Evolutionary conservation across 2,113 vertebrate genomes (phyloP), one percentile per base, ranked within the genome.

Genomic region (Ceratotherium simum): DNA sequence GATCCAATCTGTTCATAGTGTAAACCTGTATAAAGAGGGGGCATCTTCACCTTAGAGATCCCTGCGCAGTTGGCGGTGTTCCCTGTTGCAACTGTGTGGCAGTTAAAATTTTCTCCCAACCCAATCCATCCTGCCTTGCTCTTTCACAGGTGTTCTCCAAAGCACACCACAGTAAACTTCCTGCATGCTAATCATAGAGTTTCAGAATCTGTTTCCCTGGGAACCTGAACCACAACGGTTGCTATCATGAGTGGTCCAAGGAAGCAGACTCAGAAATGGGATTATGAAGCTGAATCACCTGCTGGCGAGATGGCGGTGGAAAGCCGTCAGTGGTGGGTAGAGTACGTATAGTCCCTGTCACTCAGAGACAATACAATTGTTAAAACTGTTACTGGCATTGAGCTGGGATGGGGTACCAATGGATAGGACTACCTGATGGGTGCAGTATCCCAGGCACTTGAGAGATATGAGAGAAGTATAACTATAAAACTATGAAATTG

Each of bases 71-170:
- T 75, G 58, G 23, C 46, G 13, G 33, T 33, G 5, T 39, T n/a
- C 14, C 20, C 20, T 56, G 10, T 31, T 67, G 8, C 60, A 86
- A 46, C 14, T 76, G 3, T 48, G 48, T 84, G 31, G 42, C 20
- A 67, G 8, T 64, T 91, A 60, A 18, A 10, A 29, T 78, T 76
- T 70, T 54, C 84, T 85, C 23, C 1, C 46, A 56, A 33, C 13
- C 39, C 76, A 48, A 69, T 73, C 21, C 8, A 78, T 51, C 14
- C 8, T 58, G 85, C 5, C 56, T 97, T 81, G 21, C 4, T 92
- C 12, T 42, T 29, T 90, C 91, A 90, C 62, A 96, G 73, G n/a
- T 97, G 62, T 83, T 90, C 39, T 91, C 60, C 78, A 72, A 97
- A 76, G 11, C 64, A 91, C 8, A 64, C 13, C 48, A 84, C 12